Conservation (phyloP, 2,888 invertebrate species). For the Drosophila austrosaltans region DNA sequence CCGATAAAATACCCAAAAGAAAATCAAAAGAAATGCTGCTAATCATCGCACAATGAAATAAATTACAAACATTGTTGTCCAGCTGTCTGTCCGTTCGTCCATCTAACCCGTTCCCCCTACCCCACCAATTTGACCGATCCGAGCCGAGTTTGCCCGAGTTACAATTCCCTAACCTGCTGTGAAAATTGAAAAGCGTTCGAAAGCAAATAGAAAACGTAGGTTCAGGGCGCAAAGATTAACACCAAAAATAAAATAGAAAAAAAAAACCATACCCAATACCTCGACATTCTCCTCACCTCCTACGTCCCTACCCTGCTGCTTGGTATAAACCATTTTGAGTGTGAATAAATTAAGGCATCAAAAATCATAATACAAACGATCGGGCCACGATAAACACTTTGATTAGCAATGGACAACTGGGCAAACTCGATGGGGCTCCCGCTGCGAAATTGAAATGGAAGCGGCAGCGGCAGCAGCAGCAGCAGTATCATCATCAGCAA, state of each 20-base stretch:
- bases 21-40: conserved; percentile 67
- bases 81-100: conserved; percentile 12
- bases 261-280: neutral
- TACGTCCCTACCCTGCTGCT: conserved; percentile 25
- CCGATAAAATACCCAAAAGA: neutral
- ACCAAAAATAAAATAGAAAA: conserved; percentile 40
- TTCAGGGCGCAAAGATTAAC: conserved; percentile 67
- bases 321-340: conserved; percentile 53
- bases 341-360: conserved; percentile 82
- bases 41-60: conserved; percentile 80
- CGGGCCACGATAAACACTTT: conserved; percentile 79
- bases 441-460: conserved; percentile 77
- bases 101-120: neutral
- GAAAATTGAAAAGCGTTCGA: conserved; percentile 75
- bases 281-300: neutral
- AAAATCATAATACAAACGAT: conserved; percentile 76
- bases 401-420: conserved; percentile 65
- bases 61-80: conserved; percentile 77
- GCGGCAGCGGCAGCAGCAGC: conserved; percentile 65
- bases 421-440: conserved; percentile 48
- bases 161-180: conserved; percentile 55
- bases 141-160: neutral
- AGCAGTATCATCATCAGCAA: neutral
- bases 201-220: conserved; percentile 70
- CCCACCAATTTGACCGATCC: neutral